phyloP scores from a whole-genome alignment of 2,888 invertebrate genomes.

The Rhodophaea formosa region DNA sequence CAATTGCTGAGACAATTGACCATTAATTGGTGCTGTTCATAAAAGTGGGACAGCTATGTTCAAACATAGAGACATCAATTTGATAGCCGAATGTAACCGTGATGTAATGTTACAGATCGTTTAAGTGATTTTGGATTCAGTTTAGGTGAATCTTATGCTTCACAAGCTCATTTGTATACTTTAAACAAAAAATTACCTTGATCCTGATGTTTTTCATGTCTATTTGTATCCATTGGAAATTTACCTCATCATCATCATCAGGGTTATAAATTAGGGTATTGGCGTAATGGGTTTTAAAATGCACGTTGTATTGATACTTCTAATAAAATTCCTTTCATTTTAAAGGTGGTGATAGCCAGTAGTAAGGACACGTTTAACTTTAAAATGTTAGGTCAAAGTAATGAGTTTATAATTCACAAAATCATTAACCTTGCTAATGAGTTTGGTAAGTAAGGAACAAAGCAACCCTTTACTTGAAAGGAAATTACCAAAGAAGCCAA shows the following conservation, averaged over 20 bases:
- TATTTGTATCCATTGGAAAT: too few species aligned
- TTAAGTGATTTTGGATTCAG: neutral
- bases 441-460: conserved; percentile 26
- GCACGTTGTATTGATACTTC: too few species aligned
- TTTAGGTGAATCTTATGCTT: neutral
- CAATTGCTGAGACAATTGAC: conserved; percentile 38
- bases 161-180: neutral
- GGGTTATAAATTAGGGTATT: too few species aligned
- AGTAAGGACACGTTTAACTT: neutral
- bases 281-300: too few species aligned
- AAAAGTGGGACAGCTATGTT: conserved; percentile 58
- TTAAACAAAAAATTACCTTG: too few species aligned
- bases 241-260: too few species aligned
- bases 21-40: conserved; percentile 70
- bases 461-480: conserved; percentile 32
- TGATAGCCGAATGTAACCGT: conserved; percentile 24
- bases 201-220: too few species aligned
- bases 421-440: conserved; percentile 10
- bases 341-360: neutral
- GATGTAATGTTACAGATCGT: conserved; percentile 7
- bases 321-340: too few species aligned
- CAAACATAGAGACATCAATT: conserved; percentile 47
- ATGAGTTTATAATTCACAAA: conserved; percentile 14
- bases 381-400: neutral
- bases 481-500: conserved; percentile 38